Percentiles rank a stretch among this genome's conserved stretches.
Conservation (phyloP, 2,888 invertebrate genomes). For the Acleris emargana region DNA sequence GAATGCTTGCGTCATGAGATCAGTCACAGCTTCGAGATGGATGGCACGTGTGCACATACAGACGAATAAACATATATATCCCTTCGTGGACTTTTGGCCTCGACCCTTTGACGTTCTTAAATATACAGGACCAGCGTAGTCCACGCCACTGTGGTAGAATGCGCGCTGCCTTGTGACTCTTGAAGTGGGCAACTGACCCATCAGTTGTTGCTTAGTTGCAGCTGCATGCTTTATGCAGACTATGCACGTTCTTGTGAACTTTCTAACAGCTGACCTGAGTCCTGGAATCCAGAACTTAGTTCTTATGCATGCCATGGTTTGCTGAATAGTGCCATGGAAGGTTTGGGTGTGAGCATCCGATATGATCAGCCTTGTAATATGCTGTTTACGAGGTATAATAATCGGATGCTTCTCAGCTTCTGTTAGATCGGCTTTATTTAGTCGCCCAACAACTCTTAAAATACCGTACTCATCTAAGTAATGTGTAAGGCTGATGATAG, state of each 20-base stretch:
- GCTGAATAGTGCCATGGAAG: constrained; percentile 30
- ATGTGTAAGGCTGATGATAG: constrained; percentile 21
- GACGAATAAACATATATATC: constrained; percentile 32
- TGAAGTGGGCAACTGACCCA: constrained; percentile 10
- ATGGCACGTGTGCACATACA: constrained; percentile 38
- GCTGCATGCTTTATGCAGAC: not conserved
- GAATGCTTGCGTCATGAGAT: constrained; percentile 40
- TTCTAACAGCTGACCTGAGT: constrained; percentile 9
- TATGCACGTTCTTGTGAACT: not conserved
- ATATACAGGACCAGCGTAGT: constrained; percentile 11
- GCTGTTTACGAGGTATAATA: constrained; percentile 34
- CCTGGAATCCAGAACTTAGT: constrained; percentile 15
- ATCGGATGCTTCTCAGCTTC: constrained; percentile 38
- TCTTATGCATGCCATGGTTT: constrained; percentile 13
- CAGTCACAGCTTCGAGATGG: constrained; percentile 44
- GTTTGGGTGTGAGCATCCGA: constrained; percentile 37
- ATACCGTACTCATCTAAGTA: constrained; percentile 32
- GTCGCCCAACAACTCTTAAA: constrained; percentile 37
- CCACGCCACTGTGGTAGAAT: constrained; percentile 9
- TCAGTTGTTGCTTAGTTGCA: not conserved
- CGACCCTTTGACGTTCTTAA: not conserved
- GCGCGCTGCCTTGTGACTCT: constrained; percentile 8
- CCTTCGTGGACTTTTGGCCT: not conserved
- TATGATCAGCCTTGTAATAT: constrained; percentile 33
- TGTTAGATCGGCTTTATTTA: too few species aligned